These are phyloP conservation scores for Odobenus rosmarus DNA, from an alignment of 2,113 vertebrate species.

Conservation along the genomic window DNA sequence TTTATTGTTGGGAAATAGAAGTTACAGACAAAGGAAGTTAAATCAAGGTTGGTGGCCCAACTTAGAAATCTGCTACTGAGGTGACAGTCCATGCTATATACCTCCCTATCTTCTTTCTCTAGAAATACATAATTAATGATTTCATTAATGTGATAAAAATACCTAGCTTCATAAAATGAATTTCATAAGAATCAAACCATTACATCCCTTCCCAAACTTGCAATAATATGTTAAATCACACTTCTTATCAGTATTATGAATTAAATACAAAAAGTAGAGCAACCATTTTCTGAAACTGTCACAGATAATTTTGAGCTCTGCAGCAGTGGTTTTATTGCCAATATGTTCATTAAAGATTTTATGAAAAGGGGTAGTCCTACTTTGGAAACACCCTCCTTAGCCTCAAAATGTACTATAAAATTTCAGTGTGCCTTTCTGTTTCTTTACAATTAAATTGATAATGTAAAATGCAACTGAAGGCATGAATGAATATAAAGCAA, in stretches of 20 bases:
- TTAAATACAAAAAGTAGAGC: neutral
- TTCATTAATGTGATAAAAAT: conserved; percentile 45
- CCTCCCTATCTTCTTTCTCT: neutral
- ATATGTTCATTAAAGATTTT: neutral
- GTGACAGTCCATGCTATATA: neutral
- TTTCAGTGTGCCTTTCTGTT: neutral
- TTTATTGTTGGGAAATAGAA: neutral
- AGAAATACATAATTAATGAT: conserved; percentile 55
- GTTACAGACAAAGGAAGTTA: neutral
- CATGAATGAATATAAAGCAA: neutral
- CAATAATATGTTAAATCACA: conserved; percentile 39
- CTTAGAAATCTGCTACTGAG: neutral
- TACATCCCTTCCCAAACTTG: neutral
- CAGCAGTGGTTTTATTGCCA: conserved; percentile 26
- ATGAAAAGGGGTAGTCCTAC: neutral
- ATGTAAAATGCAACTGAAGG: neutral
- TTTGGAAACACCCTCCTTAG: neutral
- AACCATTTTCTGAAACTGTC: conserved; percentile 9
- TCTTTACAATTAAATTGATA: neutral
- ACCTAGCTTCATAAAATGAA: neutral
- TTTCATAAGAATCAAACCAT: conserved; percentile 38
- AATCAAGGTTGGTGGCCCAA: neutral
- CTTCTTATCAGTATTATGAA: conserved; percentile 36
- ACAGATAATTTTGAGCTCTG: conserved; percentile 39
- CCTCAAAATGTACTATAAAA: neutral